Base-by-base conservation (phyloP, 2,113 vertebrate genomes). In the Strigops habroptila region DNA sequence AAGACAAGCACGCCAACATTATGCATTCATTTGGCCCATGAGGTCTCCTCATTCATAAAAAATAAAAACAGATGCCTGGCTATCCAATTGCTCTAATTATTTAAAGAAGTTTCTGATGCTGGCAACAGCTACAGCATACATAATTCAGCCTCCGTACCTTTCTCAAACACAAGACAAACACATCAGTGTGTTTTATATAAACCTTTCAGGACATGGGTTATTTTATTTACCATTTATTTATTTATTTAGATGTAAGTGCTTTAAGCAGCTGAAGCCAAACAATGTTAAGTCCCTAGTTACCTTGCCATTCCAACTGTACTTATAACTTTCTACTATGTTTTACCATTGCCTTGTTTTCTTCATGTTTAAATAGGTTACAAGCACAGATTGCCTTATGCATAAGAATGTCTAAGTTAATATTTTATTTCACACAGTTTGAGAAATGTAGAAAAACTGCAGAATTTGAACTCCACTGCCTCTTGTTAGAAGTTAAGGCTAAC, bases 121-220 rank as follows among this genome's bases (percentile, higher is more conserved):
- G 95, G 90, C 95, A 92, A 44, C 11, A 1, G 65, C 52, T 46
- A 57, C 44, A 69, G 44, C 49, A 82, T 73, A 46, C 69, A 67
- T 94, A 96, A 90, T 91, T 94, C 64, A 93, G 48, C 39, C 73
- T 86, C 59, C 55, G 0, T 62, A 73, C 65, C 41, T 92, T 93
- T 92, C 74, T 95, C 92, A 95, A 93, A 88, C 84, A 88, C 43
- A 75, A 93, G 79, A 95, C 91, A 96, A 94, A 86, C 48, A 77
- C 73, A 60, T 96, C 74, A 92, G 81, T 94, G 81, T 96, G 46
- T 82, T 95, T 96, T 82, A 79, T 76, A 43, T n/a, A 93, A 82
- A 62, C 39, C 63, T 94, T 92, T 33, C 57, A 94, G 83, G 44
- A 65, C 73, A 49, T 19, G 5, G 63, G 83, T 92, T 96, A 57